Evolutionary conservation across 2,888 invertebrate species (phyloP), one percentile per base, ranked within the genome.

Genomic region (Drosophila barbarae): DNA sequence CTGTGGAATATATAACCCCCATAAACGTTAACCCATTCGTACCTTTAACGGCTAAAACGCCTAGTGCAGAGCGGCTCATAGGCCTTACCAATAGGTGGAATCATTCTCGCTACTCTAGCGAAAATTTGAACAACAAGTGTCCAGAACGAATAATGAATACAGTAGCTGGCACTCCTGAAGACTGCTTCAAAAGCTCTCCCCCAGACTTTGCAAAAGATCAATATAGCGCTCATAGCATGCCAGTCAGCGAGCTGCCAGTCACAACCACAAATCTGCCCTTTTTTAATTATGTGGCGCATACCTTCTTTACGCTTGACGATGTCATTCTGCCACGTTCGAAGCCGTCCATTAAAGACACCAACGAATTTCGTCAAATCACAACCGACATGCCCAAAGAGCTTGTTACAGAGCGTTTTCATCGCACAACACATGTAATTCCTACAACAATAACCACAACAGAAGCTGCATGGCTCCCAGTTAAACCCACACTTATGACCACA

Each of bases 241-340:
- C 68, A 34, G 47, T 49, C 10, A 67, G 34, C n/a, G 52, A 47
- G 18, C 3, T 49, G 1, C 47, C 59, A 9, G 28, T 50, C 3
- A 64, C 69, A 15, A 71, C 71, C 36, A 70, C 70, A 5, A 65
- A 23, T n/a, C 13, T 70, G 12, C 71, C 64, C 0, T 71, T 56
- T 21, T 32, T 51, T 21, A 72, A 71, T 18, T 71, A 71, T 38
- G 54, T 71, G n/a, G 71, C 74, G 1, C 80, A 77, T 30, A 76
- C 79, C 13, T 78, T 73, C 38, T 76, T 76, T 10, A 76, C 76
- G 1, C 51, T 76, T 1, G 76, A 76, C 26, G 76, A 76, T 52
- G 76, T 78, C 0, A 72, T 76, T 35, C 36, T 78, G 18, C 76
- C 76, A 0, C 57, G 57, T 15, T 57, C 60, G 2, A 72, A 58